These are phyloP conservation scores for Chelidonichthys spinosus DNA, from an alignment of 2,797 vertebrate species.

Conservation along the genomic window DNA sequence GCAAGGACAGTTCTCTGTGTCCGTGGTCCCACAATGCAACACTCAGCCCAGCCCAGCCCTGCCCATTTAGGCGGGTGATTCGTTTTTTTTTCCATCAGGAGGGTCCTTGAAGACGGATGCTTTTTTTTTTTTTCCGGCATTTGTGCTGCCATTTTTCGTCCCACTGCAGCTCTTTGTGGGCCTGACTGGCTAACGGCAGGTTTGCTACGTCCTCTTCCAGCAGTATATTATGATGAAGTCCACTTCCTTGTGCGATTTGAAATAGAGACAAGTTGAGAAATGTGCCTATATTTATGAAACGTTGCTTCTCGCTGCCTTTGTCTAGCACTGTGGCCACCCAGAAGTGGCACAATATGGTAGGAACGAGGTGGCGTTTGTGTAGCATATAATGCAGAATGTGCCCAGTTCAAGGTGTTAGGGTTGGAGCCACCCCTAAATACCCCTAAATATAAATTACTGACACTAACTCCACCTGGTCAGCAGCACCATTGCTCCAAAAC, in stretches of 20 bases:
- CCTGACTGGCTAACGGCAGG: constrained; percentile 24
- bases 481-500: constrained; percentile 22
- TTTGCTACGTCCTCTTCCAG: constrained; percentile 26
- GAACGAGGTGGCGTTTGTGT: constrained; percentile 27
- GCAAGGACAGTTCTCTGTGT: constrained; percentile 49
- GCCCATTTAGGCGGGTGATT: constrained; percentile 22
- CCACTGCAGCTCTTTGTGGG: constrained; percentile 34
- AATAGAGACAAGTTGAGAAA: constrained; percentile 44
- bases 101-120: constrained; percentile 30
- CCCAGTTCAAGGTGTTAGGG: constrained; percentile 6
- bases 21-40: constrained; percentile 54
- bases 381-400: constrained; percentile 19
- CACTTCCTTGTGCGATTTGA: constrained; percentile 40
- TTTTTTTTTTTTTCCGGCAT: constrained; percentile 23
- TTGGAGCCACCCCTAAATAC: constrained; percentile 12
- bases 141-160: constrained; percentile 13
- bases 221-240: constrained; percentile 32
- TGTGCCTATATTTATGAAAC: constrained; percentile 60
- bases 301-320: constrained; percentile 40
- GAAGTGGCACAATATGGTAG: constrained; percentile 18
- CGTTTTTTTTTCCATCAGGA: constrained; percentile 34
- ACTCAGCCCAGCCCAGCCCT: constrained; percentile 33
- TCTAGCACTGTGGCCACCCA: constrained; percentile 27
- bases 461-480: constrained; percentile 16
- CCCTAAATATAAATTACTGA: constrained; percentile 33